Evolutionary conservation across 1,140 invertebrate genomes (phyloP).

Genomic region (Geopemphigus sp.): DNA sequence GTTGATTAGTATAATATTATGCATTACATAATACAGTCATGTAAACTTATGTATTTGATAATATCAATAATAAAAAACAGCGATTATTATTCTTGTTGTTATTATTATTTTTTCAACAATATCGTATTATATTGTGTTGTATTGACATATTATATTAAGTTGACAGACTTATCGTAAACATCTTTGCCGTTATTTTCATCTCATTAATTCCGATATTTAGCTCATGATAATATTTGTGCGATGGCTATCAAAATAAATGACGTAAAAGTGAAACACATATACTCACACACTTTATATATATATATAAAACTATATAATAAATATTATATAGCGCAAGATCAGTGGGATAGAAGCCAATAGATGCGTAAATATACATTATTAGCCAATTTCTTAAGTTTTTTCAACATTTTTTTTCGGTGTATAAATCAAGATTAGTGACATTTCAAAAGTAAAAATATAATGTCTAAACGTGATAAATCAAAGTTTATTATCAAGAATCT

Average conservation of each 20-base stretch:
- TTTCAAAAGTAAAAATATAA: not conserved
- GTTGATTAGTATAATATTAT: no score
- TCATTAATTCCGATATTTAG: conserved; percentile 23
- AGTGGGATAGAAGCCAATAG: conserved; percentile 2
- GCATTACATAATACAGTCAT: no score
- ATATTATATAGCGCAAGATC: not conserved
- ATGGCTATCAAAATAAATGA: conserved; percentile 19
- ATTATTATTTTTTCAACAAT: no score
- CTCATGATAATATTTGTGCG: not conserved
- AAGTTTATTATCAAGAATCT: not conserved
- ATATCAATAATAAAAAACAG: no score
- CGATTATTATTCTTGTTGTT: no score
- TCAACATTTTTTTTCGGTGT: not conserved
- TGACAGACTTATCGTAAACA: no score
- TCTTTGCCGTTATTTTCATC: not conserved
- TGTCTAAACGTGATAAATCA: no score
- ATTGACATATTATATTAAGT: no score
- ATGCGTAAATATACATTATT: not conserved
- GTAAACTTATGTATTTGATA: no score
- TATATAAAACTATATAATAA: not conserved
- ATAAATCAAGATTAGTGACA: not conserved
- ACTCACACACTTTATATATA: no score
- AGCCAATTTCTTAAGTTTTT: not conserved
- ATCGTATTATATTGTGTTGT: no score
- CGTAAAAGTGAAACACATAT: not conserved